These are phyloP conservation scores for Mystacornis crossleyi DNA, from an alignment of 2,113 vertebrate genomes.

Conservation along the genomic window DNA sequence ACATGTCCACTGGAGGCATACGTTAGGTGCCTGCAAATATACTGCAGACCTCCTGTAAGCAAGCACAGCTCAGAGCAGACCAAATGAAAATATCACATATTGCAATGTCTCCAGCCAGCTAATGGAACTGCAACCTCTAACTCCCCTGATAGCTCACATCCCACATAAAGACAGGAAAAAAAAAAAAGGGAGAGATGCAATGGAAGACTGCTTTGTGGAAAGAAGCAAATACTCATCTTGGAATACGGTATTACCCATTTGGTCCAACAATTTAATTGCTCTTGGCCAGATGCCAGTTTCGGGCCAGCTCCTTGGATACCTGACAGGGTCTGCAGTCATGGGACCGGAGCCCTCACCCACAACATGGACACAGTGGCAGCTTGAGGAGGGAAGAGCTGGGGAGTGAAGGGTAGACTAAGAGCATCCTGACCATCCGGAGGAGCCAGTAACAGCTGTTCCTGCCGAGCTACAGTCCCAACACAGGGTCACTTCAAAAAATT, in stretches of 20 bases:
- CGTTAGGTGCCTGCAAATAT: not conserved
- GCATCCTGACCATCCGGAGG: not conserved
- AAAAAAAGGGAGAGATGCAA: not conserved
- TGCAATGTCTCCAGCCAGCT: not conserved
- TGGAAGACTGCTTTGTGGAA: not conserved
- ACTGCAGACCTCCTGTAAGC: not conserved
- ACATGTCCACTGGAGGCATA: not conserved
- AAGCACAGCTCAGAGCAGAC: not conserved
- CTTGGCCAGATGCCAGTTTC: not conserved
- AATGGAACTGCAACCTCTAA: not conserved
- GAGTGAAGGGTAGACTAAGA: not conserved
- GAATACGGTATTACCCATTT: not conserved
- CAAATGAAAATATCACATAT: not conserved
- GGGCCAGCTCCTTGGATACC: not conserved
- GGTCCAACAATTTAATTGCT: not conserved
- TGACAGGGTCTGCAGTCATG: not conserved
- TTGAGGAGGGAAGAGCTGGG: not conserved
- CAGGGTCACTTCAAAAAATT: conserved; percentile 39
- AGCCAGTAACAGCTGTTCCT: conserved; percentile 33
- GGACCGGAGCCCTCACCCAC: not conserved
- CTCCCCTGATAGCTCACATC: not conserved
- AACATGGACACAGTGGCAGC: not conserved
- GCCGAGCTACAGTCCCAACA: not conserved
- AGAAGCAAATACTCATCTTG: not conserved
- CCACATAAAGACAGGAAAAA: not conserved